These are phyloP conservation scores for Conops quadrifasciatus DNA, from an alignment of 2,888 invertebrate species.

Conservation along the genomic window DNA sequence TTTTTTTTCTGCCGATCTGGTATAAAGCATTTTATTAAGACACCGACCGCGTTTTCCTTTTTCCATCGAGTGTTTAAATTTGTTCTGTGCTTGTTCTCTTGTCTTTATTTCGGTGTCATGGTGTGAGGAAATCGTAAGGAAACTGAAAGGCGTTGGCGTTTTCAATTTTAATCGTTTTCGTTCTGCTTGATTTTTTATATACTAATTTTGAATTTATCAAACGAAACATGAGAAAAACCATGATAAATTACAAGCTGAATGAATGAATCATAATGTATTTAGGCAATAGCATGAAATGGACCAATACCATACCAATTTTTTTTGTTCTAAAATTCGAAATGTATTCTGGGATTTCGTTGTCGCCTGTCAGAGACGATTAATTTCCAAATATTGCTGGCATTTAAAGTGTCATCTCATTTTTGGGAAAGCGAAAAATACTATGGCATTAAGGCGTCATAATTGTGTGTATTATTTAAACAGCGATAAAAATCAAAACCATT, in stretches of 20 bases:
- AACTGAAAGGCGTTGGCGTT: constrained; percentile 8
- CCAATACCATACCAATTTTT: too few species aligned
- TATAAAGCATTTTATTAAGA: constrained; percentile 4
- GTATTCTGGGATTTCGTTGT: constrained; percentile 15
- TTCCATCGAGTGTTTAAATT: neutral
- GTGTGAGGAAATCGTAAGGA: neutral
- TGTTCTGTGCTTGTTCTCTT: too few species aligned
- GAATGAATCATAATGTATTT: neutral
- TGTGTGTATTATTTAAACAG: too few species aligned
- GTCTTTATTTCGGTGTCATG: too few species aligned
- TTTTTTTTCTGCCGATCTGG: neutral
- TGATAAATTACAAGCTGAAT: constrained; percentile 23
- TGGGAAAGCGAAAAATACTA: too few species aligned
- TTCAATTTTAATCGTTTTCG: constrained; percentile 1
- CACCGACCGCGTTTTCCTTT: neutral
- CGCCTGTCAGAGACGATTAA: constrained; percentile 24
- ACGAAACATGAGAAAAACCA: neutral
- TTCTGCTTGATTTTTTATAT: neutral
- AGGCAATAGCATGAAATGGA: neutral
- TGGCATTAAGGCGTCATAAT: too few species aligned
- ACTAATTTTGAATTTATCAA: constrained; percentile 1
- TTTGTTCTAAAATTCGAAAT: too few species aligned
- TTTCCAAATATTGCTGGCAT: neutral
- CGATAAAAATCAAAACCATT: too few species aligned
- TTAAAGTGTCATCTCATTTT: neutral